A percentile compares a stretch with the other conserved stretches of the same genome.
Conservation (phyloP, 2,888 invertebrate genomes). For the Pheosia gnoma region DNA sequence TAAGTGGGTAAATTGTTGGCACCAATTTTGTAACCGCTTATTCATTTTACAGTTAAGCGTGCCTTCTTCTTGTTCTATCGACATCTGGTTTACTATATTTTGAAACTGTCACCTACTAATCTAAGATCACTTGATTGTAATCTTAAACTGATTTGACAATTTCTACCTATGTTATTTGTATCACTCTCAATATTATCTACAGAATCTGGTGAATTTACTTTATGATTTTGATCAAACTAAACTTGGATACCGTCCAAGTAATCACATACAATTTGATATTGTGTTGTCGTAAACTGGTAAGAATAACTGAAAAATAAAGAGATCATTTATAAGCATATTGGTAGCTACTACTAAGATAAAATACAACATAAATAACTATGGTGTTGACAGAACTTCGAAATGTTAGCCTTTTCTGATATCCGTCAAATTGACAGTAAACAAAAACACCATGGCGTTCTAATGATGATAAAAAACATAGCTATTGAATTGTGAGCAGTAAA, state of each 20-base stretch:
- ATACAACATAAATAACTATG: slow-evolving; percentile 10
- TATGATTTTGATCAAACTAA: not conserved
- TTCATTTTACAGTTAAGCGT: not conserved
- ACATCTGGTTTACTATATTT: not conserved
- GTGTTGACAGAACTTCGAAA: slow-evolving; percentile 32
- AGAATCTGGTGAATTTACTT: not conserved
- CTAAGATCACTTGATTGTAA: slow-evolving; percentile 3
- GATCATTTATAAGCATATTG: too few relatives aligned
- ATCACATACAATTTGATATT: not conserved
- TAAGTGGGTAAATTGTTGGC: not conserved
- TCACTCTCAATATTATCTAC: not conserved
- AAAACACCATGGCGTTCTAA: slow-evolving; percentile 44
- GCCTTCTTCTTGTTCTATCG: not conserved
- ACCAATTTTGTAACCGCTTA: not conserved
- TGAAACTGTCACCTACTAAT: slow-evolving; percentile 4
- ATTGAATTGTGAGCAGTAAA: slow-evolving; percentile 36
- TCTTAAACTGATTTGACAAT: not conserved
- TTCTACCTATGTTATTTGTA: not conserved
- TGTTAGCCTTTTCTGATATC: slow-evolving; percentile 28
- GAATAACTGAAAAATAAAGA: too few relatives aligned
- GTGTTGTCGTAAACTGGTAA: not conserved
- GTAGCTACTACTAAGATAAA: not conserved
- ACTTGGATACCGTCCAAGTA: not conserved
- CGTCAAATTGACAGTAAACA: slow-evolving; percentile 36
- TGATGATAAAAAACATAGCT: slow-evolving; percentile 38